Evolutionary conservation across 2,888 invertebrate genomes (phyloP), one percentile per base, ranked within the genome.

Genomic region (Metalampra italica): DNA sequence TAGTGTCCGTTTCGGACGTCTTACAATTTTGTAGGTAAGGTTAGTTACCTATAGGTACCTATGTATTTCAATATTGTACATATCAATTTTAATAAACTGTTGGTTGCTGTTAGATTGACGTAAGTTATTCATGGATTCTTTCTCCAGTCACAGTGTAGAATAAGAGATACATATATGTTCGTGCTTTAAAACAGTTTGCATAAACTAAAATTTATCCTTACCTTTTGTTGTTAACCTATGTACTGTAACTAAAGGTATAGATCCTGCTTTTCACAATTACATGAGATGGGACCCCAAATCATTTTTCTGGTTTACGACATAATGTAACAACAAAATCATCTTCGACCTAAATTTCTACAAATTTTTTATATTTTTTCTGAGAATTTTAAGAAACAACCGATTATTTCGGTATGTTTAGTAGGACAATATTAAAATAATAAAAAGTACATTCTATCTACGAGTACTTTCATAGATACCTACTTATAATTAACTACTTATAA

Each of bases 121-220:
- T 59, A 56, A 59, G 56, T 54, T 53, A 59, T 53, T 54, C 64
- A 64, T 51, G 53, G 45, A 64, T 66, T 66, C n/a, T 22, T 22
- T 22, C 56, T 73, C 76, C 75, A 76, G 78, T 78, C 75, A 74
- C 55, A 68, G 62, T 62, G 36, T 57, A 71, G 63, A 49, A 36
- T 36, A 46, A 54, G 50, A 52, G 51, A 56, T 56, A 61, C 50
- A 62, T 50, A 52, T 47, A 51, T 44, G 45, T 42, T 22, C 5
- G 5, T 22, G 22, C 22, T 22, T 22, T 22, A 5, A 22, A 22
- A 22, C 22, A 22, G 22, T 22, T 22, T 22, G 22, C 22, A 22
- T 22, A 22, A 22, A 22, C 22, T 22, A 3, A 22, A 22, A 22
- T 22, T 22, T 22, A 22, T 5, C 22, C 5, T 22, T 22, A 22